Conservation (phyloP, 2,113 vertebrate genomes). For the Cercocebus atys region DNA sequence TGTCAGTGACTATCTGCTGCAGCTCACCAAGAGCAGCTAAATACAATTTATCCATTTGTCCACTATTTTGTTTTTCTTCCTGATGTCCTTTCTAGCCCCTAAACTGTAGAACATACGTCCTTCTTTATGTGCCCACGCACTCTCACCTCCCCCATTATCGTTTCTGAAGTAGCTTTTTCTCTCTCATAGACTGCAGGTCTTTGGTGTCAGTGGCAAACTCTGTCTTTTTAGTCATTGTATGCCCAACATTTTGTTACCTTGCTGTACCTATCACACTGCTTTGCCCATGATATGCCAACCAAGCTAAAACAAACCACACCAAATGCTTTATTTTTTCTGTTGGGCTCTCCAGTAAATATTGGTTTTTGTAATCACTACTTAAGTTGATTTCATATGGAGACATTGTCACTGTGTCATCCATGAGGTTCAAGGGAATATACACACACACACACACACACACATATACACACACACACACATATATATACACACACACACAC, state of each 20-base stretch:
- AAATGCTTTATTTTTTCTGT: neutral
- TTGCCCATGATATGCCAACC: neutral
- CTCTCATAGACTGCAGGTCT: neutral
- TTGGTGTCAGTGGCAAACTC: neutral
- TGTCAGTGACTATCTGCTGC: neutral
- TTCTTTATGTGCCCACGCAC: neutral
- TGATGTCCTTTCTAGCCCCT: neutral
- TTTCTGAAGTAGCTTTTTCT: neutral
- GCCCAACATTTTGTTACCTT: neutral
- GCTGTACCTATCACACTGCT: neutral
- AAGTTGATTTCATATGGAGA: neutral
- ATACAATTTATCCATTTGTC: neutral
- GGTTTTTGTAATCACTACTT: neutral
- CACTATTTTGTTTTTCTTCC: neutral
- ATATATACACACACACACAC: too few relatives aligned
- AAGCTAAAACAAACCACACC: neutral
- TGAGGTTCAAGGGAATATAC: neutral
- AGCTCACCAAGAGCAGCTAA: neutral
- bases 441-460: too few relatives aligned
- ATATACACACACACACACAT: accelerated
- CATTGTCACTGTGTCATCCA: neutral
- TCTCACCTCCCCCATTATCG: neutral
- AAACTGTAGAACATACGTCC: neutral
- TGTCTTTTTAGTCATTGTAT: neutral
- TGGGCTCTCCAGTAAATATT: neutral